These are phyloP conservation scores for Ameiurus melas DNA, from an alignment of 2,113 vertebrate genomes.

Conservation along the genomic window DNA sequence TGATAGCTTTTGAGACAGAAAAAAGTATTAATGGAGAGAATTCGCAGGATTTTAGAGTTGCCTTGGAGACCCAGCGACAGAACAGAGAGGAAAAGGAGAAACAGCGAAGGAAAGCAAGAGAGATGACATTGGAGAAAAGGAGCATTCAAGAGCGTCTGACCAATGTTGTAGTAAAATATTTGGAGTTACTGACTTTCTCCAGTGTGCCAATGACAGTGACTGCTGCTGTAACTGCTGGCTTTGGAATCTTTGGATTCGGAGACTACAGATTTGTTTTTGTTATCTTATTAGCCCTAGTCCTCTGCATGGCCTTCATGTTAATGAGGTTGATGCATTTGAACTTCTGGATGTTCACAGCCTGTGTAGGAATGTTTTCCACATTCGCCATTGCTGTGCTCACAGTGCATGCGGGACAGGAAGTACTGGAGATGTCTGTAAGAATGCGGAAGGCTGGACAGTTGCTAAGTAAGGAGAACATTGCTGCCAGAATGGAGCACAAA, in stretches of 20 bases:
- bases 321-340: constrained; percentile 58
- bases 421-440: constrained; percentile 47
- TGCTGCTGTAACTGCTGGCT: constrained; percentile 59
- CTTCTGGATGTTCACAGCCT: constrained; percentile 70
- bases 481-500: constrained; percentile 47
- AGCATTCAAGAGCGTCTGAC: constrained; percentile 60
- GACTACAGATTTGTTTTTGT: constrained; percentile 63
- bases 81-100: constrained; percentile 56
- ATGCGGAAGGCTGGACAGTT: constrained; percentile 38
- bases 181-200: constrained; percentile 67
- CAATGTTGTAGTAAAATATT: constrained; percentile 59
- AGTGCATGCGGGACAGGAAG: constrained; percentile 64
- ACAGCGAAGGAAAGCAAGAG: constrained; percentile 46
- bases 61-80: constrained; percentile 47
- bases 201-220: constrained; percentile 67
- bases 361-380: constrained; percentile 66
- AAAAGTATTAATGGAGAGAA: background rate
- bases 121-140: constrained; percentile 55
- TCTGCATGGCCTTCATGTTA: constrained; percentile 55
- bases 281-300: constrained; percentile 58
- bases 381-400: constrained; percentile 68
- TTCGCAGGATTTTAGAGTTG: background rate
- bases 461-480: constrained; percentile 50
- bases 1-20: constrained; percentile 55
- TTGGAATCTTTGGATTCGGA: constrained; percentile 66